A percentile compares a stretch with the other conserved stretches of the same genome.
phyloP scores from a whole-genome alignment of 2,797 vertebrate genomes.

The Tolypeutes matacus region DNA sequence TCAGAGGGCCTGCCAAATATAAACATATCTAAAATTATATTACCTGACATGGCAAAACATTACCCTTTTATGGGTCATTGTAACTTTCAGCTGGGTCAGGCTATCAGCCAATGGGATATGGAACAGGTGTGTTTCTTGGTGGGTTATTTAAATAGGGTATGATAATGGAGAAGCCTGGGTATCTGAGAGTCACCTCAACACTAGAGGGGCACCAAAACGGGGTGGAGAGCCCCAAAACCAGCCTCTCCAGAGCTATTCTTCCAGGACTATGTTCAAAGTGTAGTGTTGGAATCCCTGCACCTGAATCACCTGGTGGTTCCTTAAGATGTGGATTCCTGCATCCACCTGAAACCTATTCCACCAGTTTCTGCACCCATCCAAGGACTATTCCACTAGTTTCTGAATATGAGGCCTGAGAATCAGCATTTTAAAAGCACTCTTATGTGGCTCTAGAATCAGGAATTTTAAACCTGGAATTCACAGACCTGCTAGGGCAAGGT shows the following conservation, averaged over 20 bases:
- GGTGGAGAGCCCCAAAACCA: background rate
- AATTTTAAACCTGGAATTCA: background rate
- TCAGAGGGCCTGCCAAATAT: background rate
- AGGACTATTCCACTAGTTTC: background rate
- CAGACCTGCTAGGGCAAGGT: background rate
- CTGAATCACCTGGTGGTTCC: background rate
- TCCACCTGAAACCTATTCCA: background rate
- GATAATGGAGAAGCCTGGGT: background rate
- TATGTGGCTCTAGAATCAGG: background rate
- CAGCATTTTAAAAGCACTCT: background rate
- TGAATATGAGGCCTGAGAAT: background rate
- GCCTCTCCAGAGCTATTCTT: background rate
- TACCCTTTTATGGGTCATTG: background rate
- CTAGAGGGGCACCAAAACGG: background rate
- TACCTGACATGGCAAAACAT: background rate
- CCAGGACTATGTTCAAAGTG: background rate
- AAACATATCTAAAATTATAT: conserved; percentile 9
- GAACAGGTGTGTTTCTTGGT: background rate
- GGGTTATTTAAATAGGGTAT: background rate
- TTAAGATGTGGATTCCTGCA: background rate
- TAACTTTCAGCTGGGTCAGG: background rate
- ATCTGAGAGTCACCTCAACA: background rate
- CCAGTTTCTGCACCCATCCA: background rate
- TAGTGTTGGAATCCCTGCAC: no score
- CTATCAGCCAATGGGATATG: background rate